Conservation (phyloP, 2,888 invertebrate genomes). For the Trissonchulus latispiculum region DNA sequence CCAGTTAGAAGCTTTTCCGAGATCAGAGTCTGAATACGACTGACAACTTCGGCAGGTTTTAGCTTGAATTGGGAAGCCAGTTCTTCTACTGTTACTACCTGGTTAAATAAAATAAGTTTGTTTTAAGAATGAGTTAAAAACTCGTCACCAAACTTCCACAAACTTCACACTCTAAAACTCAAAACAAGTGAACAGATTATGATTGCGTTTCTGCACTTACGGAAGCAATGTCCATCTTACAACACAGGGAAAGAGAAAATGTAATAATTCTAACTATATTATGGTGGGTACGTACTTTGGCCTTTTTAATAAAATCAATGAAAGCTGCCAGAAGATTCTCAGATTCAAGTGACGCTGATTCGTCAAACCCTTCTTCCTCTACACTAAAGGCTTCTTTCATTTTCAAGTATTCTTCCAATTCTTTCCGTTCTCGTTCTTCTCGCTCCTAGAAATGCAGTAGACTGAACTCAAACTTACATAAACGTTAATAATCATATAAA, state of each 20-base stretch:
- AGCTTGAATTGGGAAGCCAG: constrained; percentile 37
- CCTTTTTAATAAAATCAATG: constrained; percentile 35
- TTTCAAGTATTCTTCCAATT: constrained; percentile 40
- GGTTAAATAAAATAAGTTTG: constrained; percentile 19
- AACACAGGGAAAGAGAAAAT: no score
- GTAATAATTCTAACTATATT: no score
- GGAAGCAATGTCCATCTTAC: no score
- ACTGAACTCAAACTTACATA: neutral
- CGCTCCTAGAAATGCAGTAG: constrained; percentile 15
- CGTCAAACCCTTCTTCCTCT: constrained; percentile 28
- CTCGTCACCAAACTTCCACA: no score
- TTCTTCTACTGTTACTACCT: constrained; percentile 42
- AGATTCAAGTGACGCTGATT: neutral
- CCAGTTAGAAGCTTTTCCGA: constrained; percentile 72
- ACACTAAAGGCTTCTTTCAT: constrained; percentile 39
- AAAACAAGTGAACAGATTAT: no score
- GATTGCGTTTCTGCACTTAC: no score
- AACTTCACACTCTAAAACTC: no score
- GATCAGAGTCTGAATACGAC: constrained; percentile 71
- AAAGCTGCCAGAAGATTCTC: constrained; percentile 28
- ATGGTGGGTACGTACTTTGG: constrained; percentile 32
- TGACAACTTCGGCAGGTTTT: constrained; percentile 46
- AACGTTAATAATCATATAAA: neutral
- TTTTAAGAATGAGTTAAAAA: no score
- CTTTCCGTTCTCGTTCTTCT: constrained; percentile 37